These are phyloP conservation scores for Kuschelorhynchus macadamiae DNA, from an alignment of 2,888 invertebrate genomes.

Conservation along the genomic window DNA sequence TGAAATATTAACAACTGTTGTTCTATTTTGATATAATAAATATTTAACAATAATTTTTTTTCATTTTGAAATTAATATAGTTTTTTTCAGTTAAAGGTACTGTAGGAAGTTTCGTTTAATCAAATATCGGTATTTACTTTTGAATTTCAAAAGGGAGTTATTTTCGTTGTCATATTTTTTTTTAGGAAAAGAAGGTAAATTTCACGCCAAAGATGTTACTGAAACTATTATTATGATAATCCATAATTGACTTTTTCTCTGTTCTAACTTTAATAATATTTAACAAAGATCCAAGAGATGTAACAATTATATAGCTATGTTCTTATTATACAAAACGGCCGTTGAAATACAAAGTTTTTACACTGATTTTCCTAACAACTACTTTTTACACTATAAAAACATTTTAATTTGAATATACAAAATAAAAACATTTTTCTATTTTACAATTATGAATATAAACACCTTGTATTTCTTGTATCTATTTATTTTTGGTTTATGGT, in stretches of 20 bases:
- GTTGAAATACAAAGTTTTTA: constrained; percentile 39
- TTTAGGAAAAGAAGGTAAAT: no score
- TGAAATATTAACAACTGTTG: no score
- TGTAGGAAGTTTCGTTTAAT: no score
- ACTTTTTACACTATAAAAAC: constrained; percentile 29
- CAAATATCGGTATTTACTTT: no score
- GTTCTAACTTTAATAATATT: constrained; percentile 40
- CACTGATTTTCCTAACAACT: constrained; percentile 12
- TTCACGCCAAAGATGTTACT: no score
- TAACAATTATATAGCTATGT: constrained; percentile 42
- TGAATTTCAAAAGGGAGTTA: no score
- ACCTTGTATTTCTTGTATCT: constrained; percentile 24
- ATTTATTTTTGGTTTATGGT: no score
- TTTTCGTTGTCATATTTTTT: no score
- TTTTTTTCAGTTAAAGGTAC: no score
- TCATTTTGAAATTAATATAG: no score
- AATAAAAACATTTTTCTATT: constrained; percentile 11
- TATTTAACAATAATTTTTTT: no score
- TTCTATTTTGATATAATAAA: no score
- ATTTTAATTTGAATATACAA: not conserved
- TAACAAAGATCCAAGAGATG: constrained; percentile 47
- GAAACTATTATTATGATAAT: constrained; percentile 36
- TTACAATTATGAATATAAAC: constrained; percentile 10
- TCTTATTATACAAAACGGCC: constrained; percentile 36
- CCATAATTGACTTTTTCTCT: constrained; percentile 44